These are phyloP conservation scores for Tinea trinotella DNA, from an alignment of 2,888 invertebrate genomes.

Conservation along the genomic window DNA sequence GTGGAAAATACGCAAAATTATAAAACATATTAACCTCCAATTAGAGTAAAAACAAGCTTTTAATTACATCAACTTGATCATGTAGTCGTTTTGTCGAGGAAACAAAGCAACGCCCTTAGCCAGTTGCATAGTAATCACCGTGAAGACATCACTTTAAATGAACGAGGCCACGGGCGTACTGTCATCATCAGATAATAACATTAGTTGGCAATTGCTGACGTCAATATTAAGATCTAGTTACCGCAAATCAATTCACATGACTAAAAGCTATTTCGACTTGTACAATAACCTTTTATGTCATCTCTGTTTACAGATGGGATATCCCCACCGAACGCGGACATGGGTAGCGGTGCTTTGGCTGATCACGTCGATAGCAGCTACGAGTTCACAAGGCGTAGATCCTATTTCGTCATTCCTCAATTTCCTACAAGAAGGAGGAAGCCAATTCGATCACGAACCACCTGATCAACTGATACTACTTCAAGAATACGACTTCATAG, in stretches of 20 bases:
- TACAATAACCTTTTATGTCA: background rate
- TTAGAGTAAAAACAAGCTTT: slow-evolving; percentile 1
- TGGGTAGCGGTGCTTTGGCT: slow-evolving; percentile 14
- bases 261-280: background rate
- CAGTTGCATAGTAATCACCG: slow-evolving; percentile 9
- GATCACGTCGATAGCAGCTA: slow-evolving; percentile 22
- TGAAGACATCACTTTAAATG: slow-evolving; percentile 3
- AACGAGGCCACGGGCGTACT: background rate
- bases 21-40: slow-evolving; percentile 1
- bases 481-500: slow-evolving; percentile 81
- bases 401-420: slow-evolving; percentile 64
- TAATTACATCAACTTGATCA: slow-evolving; percentile 1
- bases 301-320: slow-evolving; percentile 51
- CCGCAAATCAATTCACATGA: background rate
- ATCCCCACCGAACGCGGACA: slow-evolving; percentile 33
- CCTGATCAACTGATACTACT: slow-evolving; percentile 59
- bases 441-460: slow-evolving; percentile 67
- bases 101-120: background rate
- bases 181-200: slow-evolving; percentile 11
- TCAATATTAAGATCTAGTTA: background rate
- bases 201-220: background rate
- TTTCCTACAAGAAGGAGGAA: slow-evolving; percentile 67
- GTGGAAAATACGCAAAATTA: slow-evolving; percentile 10
- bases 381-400: slow-evolving; percentile 40
- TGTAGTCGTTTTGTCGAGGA: background rate